phyloP scores from a whole-genome alignment of 2,888 invertebrate genomes.

The Lasioglossum zephyrum region DNA sequence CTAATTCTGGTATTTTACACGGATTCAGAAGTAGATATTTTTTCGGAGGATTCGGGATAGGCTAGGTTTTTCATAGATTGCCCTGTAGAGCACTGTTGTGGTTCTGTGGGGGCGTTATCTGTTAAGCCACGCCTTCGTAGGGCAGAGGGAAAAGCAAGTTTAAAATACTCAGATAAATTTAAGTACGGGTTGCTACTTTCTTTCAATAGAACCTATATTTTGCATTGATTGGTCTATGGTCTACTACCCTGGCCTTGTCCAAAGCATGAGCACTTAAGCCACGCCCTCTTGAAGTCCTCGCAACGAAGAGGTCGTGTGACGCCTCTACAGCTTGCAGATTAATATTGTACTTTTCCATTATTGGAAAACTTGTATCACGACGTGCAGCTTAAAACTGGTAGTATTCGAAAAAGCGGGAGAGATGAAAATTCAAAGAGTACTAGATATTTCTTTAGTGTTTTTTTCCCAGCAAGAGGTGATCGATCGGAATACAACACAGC shows the following conservation, averaged over 20 bases:
- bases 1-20: neutral
- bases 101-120: neutral
- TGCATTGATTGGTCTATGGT: neutral
- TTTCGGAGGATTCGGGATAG: too few species aligned
- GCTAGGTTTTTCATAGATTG: neutral
- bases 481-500: neutral
- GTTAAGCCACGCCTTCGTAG: neutral
- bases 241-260: neutral
- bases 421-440: neutral
- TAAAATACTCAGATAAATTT: neutral
- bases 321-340: neutral
- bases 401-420: neutral
- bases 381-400: neutral
- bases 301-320: neutral
- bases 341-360: neutral
- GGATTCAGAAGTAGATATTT: too few species aligned
- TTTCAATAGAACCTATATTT: neutral
- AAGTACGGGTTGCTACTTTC: neutral
- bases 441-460: neutral
- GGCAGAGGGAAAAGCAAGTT: neutral
- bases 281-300: neutral
- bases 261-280: neutral
- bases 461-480: neutral
- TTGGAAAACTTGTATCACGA: neutral
- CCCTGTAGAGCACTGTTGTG: neutral